phyloP scores from a whole-genome alignment of 2,113 vertebrate genomes.

The Benitochromis conjunctus region DNA sequence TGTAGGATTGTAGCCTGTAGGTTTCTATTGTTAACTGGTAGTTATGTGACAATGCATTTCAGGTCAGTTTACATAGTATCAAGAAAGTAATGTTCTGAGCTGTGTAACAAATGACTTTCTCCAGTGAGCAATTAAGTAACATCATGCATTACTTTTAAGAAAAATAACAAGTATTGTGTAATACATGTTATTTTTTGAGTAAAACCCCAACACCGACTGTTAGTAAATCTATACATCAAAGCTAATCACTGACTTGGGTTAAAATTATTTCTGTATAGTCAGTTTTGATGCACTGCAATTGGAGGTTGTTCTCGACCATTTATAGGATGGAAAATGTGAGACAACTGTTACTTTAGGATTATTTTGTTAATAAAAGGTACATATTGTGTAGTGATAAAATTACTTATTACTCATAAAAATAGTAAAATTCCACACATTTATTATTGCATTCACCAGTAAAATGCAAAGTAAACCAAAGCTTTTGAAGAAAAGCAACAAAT shows the following conservation, averaged over 20 bases:
- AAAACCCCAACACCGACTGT: accelerated
- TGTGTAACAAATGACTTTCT: not conserved
- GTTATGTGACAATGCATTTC: not conserved
- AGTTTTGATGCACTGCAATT: not conserved
- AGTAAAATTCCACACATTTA: not conserved
- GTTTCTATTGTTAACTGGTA: not conserved
- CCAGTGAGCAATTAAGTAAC: not conserved
- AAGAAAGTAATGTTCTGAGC: not conserved
- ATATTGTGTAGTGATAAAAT: accelerated
- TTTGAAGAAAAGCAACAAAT: not conserved
- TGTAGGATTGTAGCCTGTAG: accelerated
- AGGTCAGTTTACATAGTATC: accelerated
- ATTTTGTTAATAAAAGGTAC: not conserved
- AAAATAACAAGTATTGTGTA: not conserved
- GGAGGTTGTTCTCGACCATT: accelerated
- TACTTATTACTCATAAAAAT: not conserved
- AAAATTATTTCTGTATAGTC: not conserved
- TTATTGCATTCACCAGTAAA: not conserved
- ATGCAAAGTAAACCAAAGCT: accelerated
- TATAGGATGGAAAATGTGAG: not conserved
- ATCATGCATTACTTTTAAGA: not conserved
- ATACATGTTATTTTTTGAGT: not conserved
- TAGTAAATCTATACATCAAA: too few species aligned
- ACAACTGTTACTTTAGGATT: not conserved
- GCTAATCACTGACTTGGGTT: too few species aligned